A percentile compares a stretch with the other conserved stretches of the same genome.
Conservation (phyloP, 2,797 vertebrate species). For the Gobio occitaniae region DNA sequence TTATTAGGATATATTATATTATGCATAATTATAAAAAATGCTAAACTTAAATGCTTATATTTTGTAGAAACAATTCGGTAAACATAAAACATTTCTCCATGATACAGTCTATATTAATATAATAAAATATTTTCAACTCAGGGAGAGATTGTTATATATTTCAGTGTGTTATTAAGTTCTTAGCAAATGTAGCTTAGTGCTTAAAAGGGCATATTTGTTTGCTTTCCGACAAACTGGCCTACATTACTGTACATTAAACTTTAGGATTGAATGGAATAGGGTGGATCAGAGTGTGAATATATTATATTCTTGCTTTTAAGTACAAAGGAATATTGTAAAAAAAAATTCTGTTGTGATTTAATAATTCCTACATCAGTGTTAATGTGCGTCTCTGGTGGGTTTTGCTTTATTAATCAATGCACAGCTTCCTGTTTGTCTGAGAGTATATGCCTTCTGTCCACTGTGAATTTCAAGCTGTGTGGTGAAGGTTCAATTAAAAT, state of each 20-base stretch:
- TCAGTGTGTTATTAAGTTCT: not conserved
- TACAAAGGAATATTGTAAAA: not conserved
- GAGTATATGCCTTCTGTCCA: not conserved
- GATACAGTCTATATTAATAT: not conserved
- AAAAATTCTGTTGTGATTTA: not conserved
- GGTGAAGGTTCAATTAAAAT: not conserved
- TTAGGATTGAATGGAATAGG: not conserved
- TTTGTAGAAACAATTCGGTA: not conserved
- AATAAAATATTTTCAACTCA: not conserved
- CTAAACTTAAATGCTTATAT: not conserved
- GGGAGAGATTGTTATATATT: not conserved
- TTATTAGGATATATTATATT: not conserved
- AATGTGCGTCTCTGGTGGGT: not conserved
- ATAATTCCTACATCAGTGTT: not conserved
- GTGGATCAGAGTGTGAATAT: not conserved
- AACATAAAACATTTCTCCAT: not conserved
- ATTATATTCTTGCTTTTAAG: not conserved
- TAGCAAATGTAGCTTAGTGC: not conserved
- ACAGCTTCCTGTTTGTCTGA: not conserved
- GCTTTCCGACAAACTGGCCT: not conserved
- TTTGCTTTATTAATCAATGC: slow-evolving; percentile 14
- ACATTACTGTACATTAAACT: not conserved
- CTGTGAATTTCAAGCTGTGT: not conserved
- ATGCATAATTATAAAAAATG: too few relatives aligned
- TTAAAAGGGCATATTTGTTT: not conserved